Evolutionary conservation across 2,113 vertebrate species (phyloP).

Genomic region (Lophius piscatorius): DNA sequence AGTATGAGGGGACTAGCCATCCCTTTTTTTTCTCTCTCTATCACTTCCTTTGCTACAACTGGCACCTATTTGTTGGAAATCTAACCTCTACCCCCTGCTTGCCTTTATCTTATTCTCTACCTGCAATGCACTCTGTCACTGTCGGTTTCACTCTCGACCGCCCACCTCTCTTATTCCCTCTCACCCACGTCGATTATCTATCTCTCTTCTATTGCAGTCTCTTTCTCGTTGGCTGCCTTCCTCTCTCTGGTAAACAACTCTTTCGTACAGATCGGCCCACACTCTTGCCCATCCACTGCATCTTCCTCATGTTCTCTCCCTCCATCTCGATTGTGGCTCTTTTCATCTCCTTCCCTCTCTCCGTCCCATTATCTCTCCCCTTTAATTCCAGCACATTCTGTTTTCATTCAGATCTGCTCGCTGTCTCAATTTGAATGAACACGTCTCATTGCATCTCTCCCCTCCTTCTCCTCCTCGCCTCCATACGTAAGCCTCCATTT

Average conservation of each 20-base stretch:
- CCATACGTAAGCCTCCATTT: constrained; percentile 62
- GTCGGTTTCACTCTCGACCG: constrained; percentile 60
- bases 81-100: constrained; percentile 47
- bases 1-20: constrained; percentile 16
- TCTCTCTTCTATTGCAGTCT: constrained; percentile 54
- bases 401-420: constrained; percentile 47
- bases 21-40: constrained; percentile 5
- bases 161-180: constrained; percentile 54
- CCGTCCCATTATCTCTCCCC: constrained; percentile 60
- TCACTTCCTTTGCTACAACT: constrained; percentile 24
- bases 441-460: constrained; percentile 57
- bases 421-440: constrained; percentile 61
- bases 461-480: constrained; percentile 26
- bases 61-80: constrained; percentile 49
- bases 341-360: constrained; percentile 47
- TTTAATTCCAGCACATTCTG: constrained; percentile 62
- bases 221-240: constrained; percentile 49
- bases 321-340: constrained; percentile 50
- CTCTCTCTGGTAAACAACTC: constrained; percentile 63
- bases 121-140: constrained; percentile 65
- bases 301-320: constrained; percentile 45
- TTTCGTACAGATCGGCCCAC: constrained; percentile 52
- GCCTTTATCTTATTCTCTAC: constrained; percentile 58
- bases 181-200: constrained; percentile 67
- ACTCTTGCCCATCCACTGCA: constrained; percentile 46